phyloP scores from a whole-genome alignment of 1,140 invertebrate genomes.

The Drosophila nikananu region DNA sequence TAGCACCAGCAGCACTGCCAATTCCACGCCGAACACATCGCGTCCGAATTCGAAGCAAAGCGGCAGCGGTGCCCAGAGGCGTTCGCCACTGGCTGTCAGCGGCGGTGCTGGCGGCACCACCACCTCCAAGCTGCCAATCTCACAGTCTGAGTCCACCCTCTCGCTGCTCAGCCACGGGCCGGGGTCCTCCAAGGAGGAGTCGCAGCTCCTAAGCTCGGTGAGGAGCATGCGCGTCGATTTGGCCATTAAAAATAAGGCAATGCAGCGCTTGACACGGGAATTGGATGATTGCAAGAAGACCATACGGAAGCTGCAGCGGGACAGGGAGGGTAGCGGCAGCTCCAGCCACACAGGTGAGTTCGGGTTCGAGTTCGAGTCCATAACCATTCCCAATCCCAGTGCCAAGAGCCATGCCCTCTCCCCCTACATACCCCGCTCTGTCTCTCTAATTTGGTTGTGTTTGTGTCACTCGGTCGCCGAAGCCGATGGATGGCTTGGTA shows the following conservation, averaged over 20 bases:
- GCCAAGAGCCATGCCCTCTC: background rate
- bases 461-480: slow-evolving; percentile 65
- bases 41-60: slow-evolving; percentile 82
- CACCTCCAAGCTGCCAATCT: slow-evolving; percentile 75
- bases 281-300: slow-evolving; percentile 91
- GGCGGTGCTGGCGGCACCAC: background rate
- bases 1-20: slow-evolving; percentile 86
- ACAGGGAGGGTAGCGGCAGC: slow-evolving; percentile 87
- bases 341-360: slow-evolving; percentile 33
- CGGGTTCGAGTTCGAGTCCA: background rate
- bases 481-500: slow-evolving; percentile 53
- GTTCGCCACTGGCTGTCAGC: slow-evolving; percentile 9
- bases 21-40: slow-evolving; percentile 86
- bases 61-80: slow-evolving; percentile 61
- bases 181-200: slow-evolving; percentile 88
- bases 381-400: background rate
- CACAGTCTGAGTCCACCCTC: slow-evolving; percentile 81
- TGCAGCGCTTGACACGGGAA: slow-evolving; percentile 90
- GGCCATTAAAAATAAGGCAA: slow-evolving; percentile 89
- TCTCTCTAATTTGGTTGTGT: slow-evolving; percentile 57
- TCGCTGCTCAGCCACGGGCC: slow-evolving; percentile 60
- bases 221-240: slow-evolving; percentile 91
- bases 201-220: slow-evolving; percentile 91
- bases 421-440: background rate
- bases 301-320: slow-evolving; percentile 90